Evolutionary conservation across 2,797 vertebrate species (phyloP).

Genomic region (Dendrocincla tyrannina): DNA sequence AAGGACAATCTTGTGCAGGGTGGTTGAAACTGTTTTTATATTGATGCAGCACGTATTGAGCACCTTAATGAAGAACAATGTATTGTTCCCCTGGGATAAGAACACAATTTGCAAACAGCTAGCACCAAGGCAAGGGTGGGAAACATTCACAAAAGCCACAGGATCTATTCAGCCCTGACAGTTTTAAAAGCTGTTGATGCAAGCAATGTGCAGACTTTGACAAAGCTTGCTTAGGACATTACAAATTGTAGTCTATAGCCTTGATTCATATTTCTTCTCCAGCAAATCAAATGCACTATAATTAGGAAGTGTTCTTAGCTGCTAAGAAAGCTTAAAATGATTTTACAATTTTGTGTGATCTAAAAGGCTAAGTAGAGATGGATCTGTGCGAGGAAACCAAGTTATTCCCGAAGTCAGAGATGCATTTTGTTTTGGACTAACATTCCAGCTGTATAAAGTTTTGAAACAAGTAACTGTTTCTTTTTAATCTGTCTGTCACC

Average conservation of each 20-base stretch:
- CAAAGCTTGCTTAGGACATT: neutral
- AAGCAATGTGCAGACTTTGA: neutral
- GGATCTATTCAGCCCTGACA: neutral
- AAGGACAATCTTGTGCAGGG: neutral
- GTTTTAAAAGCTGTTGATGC: neutral
- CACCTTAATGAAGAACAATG: neutral
- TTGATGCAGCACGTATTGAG: neutral
- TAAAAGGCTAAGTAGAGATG: neutral
- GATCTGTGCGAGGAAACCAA: neutral
- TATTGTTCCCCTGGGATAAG: neutral
- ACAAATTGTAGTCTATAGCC: neutral
- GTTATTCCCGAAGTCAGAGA: neutral
- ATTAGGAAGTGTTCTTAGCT: neutral
- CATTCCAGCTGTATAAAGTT: neutral
- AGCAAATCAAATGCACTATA: neutral
- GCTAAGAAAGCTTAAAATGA: neutral
- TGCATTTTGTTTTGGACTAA: neutral
- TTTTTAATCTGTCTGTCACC: neutral
- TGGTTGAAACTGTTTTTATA: neutral
- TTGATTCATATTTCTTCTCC: neutral
- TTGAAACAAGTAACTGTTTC: neutral
- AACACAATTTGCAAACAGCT: neutral
- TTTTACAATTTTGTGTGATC: neutral
- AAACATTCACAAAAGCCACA: neutral
- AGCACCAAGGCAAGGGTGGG: neutral